Percentiles rank a stretch among this genome's conserved stretches.
Conservation (phyloP, 2,888 invertebrate genomes). For the Nomada ruficornis region DNA sequence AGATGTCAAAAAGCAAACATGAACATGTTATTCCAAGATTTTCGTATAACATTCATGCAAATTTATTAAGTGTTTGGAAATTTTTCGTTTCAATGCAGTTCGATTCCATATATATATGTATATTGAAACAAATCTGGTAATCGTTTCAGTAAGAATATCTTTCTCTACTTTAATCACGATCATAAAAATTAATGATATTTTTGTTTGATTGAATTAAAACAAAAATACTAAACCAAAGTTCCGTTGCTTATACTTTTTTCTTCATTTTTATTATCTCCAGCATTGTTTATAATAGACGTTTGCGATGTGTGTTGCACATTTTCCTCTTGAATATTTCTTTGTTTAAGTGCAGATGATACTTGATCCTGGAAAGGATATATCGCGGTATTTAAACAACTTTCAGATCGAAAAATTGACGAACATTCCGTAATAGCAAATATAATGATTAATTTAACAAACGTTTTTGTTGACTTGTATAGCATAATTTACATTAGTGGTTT, state of each 20-base stretch:
- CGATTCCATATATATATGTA: too few relatives aligned
- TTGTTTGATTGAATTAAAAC: conserved; percentile 1
- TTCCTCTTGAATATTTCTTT: conserved; percentile 4
- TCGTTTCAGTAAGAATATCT: not conserved
- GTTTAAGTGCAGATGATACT: not conserved
- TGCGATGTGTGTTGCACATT: not conserved
- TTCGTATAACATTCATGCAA: not conserved
- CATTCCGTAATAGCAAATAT: conserved; percentile 22
- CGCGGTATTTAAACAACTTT: not conserved
- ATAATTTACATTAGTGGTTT: conserved; percentile 17
- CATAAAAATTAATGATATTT: not conserved
- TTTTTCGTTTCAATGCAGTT: not conserved
- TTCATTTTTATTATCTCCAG: not conserved
- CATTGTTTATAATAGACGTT: not conserved
- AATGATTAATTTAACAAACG: conserved; percentile 31
- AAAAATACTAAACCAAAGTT: not conserved
- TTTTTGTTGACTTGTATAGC: not conserved
- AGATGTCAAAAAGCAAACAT: too few relatives aligned
- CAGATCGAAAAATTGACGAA: not conserved
- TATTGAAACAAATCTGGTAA: not conserved
- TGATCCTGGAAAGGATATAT: not conserved
- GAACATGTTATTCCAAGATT: not conserved
- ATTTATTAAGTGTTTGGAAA: not conserved
- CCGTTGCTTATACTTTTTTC: conserved; percentile 11
- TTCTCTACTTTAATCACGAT: not conserved